These are phyloP conservation scores for Acanthosoma haemorrhoidale DNA, from an alignment of 2,888 invertebrate genomes.

Conservation along the genomic window DNA sequence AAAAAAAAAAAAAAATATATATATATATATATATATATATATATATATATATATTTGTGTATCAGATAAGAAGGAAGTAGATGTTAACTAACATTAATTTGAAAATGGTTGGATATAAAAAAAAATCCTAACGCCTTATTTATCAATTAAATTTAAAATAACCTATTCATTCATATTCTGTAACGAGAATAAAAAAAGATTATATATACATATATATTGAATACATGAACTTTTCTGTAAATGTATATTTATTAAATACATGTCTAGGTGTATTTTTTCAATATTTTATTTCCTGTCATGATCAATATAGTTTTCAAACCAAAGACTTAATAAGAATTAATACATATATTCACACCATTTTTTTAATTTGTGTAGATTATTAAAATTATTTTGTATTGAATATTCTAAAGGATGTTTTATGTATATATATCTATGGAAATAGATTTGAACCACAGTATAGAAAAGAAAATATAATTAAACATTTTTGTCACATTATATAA, in stretches of 20 bases:
- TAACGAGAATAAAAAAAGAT: background rate
- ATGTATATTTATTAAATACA: background rate
- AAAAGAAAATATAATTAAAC: too few relatives aligned
- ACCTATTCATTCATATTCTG: background rate
- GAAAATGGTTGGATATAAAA: background rate
- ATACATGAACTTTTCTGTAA: background rate
- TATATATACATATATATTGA: background rate
- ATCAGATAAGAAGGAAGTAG: background rate
- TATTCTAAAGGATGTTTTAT: too few relatives aligned
- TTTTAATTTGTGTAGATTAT: too few relatives aligned
- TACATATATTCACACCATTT: too few relatives aligned
- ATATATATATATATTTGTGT: background rate
- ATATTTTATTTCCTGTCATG: background rate
- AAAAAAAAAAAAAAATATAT: too few relatives aligned
- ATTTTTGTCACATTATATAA: too few relatives aligned
- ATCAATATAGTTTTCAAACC: background rate
- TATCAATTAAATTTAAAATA: background rate
- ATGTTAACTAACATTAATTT: background rate
- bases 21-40: too few relatives aligned
- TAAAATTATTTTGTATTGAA: too few relatives aligned
- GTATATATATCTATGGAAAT: too few relatives aligned
- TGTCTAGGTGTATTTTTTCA: background rate
- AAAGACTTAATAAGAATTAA: too few relatives aligned
- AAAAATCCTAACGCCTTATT: background rate
- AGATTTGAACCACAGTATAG: too few relatives aligned